phyloP scores from a whole-genome alignment of 1,140 invertebrate species.

The Periplaneta americana region DNA sequence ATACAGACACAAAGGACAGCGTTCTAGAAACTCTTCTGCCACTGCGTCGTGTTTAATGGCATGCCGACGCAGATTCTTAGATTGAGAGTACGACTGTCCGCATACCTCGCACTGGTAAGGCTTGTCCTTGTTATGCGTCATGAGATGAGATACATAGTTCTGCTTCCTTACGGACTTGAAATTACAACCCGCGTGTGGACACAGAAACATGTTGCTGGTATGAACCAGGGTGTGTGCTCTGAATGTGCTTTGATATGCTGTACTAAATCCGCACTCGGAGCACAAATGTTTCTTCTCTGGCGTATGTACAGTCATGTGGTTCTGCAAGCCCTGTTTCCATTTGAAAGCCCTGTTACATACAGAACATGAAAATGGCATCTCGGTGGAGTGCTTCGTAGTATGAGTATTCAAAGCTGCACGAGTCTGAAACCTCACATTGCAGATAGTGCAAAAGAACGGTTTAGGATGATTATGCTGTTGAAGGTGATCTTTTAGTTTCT shows the following conservation, averaged over 20 bases:
- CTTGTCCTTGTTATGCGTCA: constrained; percentile 50
- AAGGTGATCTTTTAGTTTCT: constrained; percentile 40
- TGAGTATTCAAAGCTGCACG: constrained; percentile 45
- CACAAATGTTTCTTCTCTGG: constrained; percentile 51
- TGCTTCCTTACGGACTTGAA: constrained; percentile 44
- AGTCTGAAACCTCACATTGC: constrained; percentile 45
- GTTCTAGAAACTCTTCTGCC: neutral
- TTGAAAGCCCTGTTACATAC: constrained; percentile 55
- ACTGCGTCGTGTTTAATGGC: constrained; percentile 38
- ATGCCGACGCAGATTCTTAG: constrained; percentile 44
- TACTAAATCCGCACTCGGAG: constrained; percentile 54
- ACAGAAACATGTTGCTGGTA: constrained; percentile 47
- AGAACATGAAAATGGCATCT: constrained; percentile 49
- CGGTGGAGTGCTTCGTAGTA: constrained; percentile 47
- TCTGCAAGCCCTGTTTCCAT: constrained; percentile 54
- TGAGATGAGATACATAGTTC: constrained; percentile 42
- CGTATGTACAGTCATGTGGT: constrained; percentile 49
- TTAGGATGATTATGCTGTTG: constrained; percentile 41
- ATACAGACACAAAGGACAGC: constrained; percentile 42
- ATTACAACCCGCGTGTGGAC: constrained; percentile 41
- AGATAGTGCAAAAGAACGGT: constrained; percentile 48
- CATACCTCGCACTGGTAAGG: constrained; percentile 45
- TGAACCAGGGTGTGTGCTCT: constrained; percentile 50
- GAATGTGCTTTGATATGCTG: constrained; percentile 50
- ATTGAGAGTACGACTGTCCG: constrained; percentile 43